Evolutionary conservation across 2,797 vertebrate species (phyloP).

Genomic region (Danio aesculapii): DNA sequence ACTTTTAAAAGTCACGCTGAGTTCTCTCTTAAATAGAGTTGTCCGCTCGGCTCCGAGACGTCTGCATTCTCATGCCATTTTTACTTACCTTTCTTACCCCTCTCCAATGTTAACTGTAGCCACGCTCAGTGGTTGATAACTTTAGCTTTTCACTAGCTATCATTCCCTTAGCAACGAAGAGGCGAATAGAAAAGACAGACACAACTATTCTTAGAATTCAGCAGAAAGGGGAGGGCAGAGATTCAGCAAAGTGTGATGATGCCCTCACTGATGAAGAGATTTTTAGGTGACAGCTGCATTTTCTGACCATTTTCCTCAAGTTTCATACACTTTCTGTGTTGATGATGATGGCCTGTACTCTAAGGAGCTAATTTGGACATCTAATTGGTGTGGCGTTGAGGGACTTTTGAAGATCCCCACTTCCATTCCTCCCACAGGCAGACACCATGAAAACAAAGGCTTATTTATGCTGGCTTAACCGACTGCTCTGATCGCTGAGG

Average conservation of each 20-base stretch:
- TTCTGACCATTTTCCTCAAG: background rate
- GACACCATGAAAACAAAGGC: slow-evolving; percentile 59
- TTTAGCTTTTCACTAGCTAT: slow-evolving; percentile 63
- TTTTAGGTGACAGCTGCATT: slow-evolving; percentile 48
- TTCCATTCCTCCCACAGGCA: slow-evolving; percentile 20
- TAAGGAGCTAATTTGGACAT: background rate
- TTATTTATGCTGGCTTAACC: slow-evolving; percentile 62
- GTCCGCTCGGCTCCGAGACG: slow-evolving; percentile 56
- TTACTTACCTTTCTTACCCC: slow-evolving; percentile 56
- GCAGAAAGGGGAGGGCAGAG: slow-evolving; percentile 52
- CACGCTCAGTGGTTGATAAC: slow-evolving; percentile 63
- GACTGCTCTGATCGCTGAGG: slow-evolving; percentile 47
- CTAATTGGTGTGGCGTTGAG: slow-evolving; percentile 2
- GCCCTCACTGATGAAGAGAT: slow-evolving; percentile 28
- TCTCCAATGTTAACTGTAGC: slow-evolving; percentile 27
- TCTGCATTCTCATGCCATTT: slow-evolving; percentile 54
- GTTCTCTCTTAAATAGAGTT: slow-evolving; percentile 47
- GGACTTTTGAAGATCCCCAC: slow-evolving; percentile 6
- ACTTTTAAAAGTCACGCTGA: slow-evolving; percentile 9
- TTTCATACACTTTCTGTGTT: background rate
- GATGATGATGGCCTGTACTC: background rate
- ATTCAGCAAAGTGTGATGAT: slow-evolving; percentile 38
- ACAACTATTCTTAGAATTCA: slow-evolving; percentile 63
- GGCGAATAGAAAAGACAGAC: slow-evolving; percentile 65
- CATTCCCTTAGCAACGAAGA: slow-evolving; percentile 66